Evolutionary conservation across 2,113 vertebrate genomes (phyloP).

Genomic region (Labeo catla): DNA sequence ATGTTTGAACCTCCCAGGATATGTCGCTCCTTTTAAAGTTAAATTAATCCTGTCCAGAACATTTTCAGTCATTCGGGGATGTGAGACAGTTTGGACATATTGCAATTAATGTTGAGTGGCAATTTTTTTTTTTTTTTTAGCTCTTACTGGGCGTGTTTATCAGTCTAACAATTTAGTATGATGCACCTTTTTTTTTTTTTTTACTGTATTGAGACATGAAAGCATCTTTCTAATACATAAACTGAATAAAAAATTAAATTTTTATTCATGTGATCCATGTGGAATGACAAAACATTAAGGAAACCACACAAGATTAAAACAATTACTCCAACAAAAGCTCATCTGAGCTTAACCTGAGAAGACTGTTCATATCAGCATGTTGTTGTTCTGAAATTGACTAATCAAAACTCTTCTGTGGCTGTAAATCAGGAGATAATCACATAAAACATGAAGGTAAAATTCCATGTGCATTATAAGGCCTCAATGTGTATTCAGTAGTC

Average conservation of each 20-base stretch:
- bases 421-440: slow-evolving; percentile 3
- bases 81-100: background rate
- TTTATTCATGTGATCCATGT: background rate
- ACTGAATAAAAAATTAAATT: background rate
- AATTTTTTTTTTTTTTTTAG: background rate
- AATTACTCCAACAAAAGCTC: background rate
- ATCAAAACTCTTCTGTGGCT: background rate
- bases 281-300: background rate
- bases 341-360: background rate
- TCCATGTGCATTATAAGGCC: background rate
- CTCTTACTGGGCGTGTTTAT: background rate
- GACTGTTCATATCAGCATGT: background rate
- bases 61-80: background rate
- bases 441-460: background rate
- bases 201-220: background rate
- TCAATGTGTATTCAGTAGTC: background rate
- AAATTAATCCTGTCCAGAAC: background rate
- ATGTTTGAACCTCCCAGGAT: no score
- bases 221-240: background rate
- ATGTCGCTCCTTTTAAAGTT: no score
- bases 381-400: background rate
- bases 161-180: background rate
- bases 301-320: background rate
- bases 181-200: background rate
- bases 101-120: background rate